Percentiles rank a stretch among this genome's conserved stretches.
phyloP scores from a whole-genome alignment of 2,797 vertebrate genomes.

The Myoxocephalus aenaeus region DNA sequence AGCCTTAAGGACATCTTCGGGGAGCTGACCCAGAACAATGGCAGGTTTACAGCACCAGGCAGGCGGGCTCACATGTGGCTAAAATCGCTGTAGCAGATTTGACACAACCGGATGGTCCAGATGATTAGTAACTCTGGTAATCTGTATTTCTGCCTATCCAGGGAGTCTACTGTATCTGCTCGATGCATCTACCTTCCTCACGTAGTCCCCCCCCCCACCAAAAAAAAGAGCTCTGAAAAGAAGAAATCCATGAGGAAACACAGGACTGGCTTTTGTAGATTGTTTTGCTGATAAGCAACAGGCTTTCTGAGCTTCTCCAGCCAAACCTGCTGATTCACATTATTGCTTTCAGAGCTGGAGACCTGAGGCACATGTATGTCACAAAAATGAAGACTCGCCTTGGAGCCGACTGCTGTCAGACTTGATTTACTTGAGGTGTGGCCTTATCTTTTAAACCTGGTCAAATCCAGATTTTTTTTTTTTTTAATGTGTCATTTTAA shows the following conservation, averaged over 20 bases:
- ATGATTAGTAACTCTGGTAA: constrained; percentile 39
- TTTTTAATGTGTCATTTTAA: neutral
- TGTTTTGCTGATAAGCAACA: constrained; percentile 25
- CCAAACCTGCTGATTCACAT: neutral
- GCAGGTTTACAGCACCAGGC: constrained; percentile 71
- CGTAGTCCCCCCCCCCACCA: neutral
- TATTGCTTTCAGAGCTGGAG: neutral
- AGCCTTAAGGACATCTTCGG: constrained; percentile 66
- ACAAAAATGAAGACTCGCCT: constrained; percentile 3
- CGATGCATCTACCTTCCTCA: constrained; percentile 38
- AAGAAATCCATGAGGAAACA: constrained; percentile 28
- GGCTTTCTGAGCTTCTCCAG: neutral
- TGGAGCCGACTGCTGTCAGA: constrained; percentile 1
- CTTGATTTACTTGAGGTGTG: neutral
- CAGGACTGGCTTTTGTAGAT: constrained; percentile 17
- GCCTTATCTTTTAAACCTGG: neutral
- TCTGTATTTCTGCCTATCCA: constrained; percentile 31
- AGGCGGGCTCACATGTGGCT: constrained; percentile 48
- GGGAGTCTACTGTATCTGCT: constrained; percentile 41
- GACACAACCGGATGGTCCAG: constrained; percentile 20
- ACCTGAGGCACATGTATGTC: neutral
- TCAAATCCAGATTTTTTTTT: neutral
- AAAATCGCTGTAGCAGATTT: constrained; percentile 50
- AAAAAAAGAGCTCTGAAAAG: neutral
- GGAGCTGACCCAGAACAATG: constrained; percentile 77